These are phyloP conservation scores for Bufo gargarizans DNA, from an alignment of 2,113 vertebrate genomes.

Conservation along the genomic window DNA sequence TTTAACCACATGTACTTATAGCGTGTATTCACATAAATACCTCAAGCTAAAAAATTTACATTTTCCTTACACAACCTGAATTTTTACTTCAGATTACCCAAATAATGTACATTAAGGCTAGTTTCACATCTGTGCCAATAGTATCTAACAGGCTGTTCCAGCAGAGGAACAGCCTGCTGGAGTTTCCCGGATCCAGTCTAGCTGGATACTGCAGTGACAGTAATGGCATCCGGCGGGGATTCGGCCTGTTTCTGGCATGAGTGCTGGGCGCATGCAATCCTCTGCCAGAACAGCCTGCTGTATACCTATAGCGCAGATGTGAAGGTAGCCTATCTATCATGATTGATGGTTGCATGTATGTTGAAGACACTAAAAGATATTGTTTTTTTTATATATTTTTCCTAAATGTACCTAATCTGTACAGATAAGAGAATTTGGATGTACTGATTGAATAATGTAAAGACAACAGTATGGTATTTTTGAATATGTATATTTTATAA, in stretches of 20 bases:
- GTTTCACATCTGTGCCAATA: no score
- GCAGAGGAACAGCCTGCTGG: no score
- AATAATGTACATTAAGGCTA: neutral
- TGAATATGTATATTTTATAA: conserved; percentile 52
- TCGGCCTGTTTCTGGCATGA: no score
- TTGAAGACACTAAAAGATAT: conserved; percentile 7
- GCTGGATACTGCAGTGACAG: no score
- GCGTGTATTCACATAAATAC: neutral
- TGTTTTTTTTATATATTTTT: conserved; percentile 47
- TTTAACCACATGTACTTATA: neutral
- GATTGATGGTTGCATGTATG: conserved; percentile 25
- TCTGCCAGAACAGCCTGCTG: no score
- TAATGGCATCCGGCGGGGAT: no score
- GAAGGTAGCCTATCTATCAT: neutral
- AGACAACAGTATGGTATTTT: conserved; percentile 52
- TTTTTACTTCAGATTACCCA: conserved; percentile 1
- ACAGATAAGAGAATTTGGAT: conserved; percentile 26
- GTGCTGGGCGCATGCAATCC: no score
- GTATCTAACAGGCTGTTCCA: no score
- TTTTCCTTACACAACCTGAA: neutral
- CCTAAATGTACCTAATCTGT: conserved; percentile 32
- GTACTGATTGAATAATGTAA: conserved; percentile 26
- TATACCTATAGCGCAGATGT: no score
- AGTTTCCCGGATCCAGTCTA: no score
- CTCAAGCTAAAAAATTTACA: neutral